Percentiles rank a stretch among this genome's conserved stretches.
Evolutionary conservation across 1,140 invertebrate genomes (phyloP).

Genomic region (Euglossa dilemma): DNA sequence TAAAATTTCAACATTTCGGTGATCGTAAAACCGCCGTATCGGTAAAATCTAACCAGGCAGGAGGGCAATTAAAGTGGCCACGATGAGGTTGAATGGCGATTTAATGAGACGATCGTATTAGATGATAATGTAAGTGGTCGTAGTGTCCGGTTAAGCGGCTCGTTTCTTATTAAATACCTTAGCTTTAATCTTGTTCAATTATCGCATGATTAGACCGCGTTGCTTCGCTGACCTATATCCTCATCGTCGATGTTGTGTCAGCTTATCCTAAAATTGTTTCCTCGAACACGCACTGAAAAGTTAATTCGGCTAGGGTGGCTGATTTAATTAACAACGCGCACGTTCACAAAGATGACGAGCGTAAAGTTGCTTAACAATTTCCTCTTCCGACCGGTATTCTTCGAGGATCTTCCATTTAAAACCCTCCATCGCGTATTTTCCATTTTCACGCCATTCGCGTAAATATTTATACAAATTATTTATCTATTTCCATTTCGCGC

Average conservation of each 20-base stretch:
- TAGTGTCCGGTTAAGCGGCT: constrained; percentile 6
- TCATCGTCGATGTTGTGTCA: not conserved
- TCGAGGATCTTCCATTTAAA: not conserved
- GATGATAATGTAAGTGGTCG: not conserved
- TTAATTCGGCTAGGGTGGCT: constrained; percentile 17
- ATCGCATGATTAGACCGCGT: constrained; percentile 7
- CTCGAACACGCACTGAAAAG: constrained; percentile 23
- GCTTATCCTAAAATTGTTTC: constrained; percentile 36
- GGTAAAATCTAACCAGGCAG: too few species aligned
- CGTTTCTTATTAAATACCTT: constrained; percentile 10
- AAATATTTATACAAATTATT: too few species aligned
- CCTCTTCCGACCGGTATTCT: not conserved
- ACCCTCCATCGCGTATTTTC: too few species aligned
- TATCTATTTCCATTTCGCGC: too few species aligned
- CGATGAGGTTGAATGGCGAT: not conserved
- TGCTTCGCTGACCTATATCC: constrained; percentile 18
- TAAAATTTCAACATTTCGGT: too few species aligned
- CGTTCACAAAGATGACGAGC: not conserved
- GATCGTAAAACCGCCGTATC: too few species aligned
- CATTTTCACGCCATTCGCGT: too few species aligned
- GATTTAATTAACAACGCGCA: constrained; percentile 29
- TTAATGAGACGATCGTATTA: not conserved
- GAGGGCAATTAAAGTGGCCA: not conserved
- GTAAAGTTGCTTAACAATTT: not conserved
- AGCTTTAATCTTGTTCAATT: constrained; percentile 20